Evolutionary conservation across 2,888 invertebrate genomes (phyloP).

Genomic region (Micoletzkya japonica): DNA sequence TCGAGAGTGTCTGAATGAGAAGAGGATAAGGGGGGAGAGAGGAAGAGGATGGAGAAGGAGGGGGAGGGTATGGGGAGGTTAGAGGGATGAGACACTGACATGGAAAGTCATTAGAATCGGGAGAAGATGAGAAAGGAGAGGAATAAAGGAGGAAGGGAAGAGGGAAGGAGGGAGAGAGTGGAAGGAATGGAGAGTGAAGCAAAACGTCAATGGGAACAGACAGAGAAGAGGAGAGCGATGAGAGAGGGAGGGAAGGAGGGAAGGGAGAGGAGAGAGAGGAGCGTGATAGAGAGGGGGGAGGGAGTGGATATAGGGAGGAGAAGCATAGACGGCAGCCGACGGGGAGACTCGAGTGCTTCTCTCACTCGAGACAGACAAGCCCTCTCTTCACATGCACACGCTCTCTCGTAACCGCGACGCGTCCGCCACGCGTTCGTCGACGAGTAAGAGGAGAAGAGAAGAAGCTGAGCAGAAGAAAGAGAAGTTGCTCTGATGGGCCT

Average conservation of each 20-base stretch:
- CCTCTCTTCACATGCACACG: too few species aligned
- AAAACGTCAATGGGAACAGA: constrained; percentile 17
- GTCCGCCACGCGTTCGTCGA: too few species aligned
- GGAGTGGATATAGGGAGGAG: not conserved
- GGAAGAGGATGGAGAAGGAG: constrained; percentile 17
- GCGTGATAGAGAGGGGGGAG: constrained; percentile 27
- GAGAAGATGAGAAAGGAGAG: not conserved
- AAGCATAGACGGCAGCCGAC: not conserved
- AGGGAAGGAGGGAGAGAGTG: constrained; percentile 32
- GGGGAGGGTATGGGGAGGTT: constrained; percentile 21
- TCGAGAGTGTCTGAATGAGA: not conserved
- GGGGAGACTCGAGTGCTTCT: not conserved
- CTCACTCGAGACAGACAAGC: not conserved
- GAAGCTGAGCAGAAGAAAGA: too few species aligned
- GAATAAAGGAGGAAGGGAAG: constrained; percentile 9
- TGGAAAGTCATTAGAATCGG: constrained; percentile 4
- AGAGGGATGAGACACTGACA: constrained; percentile 14
- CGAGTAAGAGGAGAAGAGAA: too few species aligned
- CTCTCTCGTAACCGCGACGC: too few species aligned
- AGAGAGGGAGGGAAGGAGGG: constrained; percentile 28
- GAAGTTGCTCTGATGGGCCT: too few species aligned
- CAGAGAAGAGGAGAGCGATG: constrained; percentile 19
- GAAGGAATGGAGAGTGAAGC: constrained; percentile 21
- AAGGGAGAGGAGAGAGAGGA: constrained; percentile 12
- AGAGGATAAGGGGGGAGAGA: constrained; percentile 12